Evolutionary conservation across 2,888 invertebrate genomes (phyloP).

Genomic region (Magallana nippona): DNA sequence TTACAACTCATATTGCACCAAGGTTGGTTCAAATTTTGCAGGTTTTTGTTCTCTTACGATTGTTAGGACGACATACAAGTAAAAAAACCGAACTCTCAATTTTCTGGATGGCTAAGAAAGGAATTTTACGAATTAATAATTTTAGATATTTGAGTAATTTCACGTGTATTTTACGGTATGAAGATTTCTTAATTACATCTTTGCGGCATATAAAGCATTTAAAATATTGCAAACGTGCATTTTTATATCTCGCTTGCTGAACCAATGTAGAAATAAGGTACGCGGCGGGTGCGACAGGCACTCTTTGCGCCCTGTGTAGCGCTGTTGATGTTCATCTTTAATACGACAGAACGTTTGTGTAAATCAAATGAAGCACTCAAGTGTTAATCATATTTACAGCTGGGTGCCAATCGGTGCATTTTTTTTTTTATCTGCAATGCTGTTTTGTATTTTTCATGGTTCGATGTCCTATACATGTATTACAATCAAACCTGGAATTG

Average conservation of each 20-base stretch:
- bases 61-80: neutral
- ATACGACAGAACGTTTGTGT: neutral
- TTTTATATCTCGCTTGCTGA: neutral
- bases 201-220: slow-evolving; percentile 13
- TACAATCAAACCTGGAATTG: neutral
- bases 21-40: neutral
- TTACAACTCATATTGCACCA: neutral
- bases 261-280: neutral
- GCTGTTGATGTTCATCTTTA: neutral
- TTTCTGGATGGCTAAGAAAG: slow-evolving; percentile 15
- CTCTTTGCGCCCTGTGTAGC: neutral
- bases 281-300: neutral
- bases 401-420: slow-evolving; percentile 12
- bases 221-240: slow-evolving; percentile 2
- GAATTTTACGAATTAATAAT: neutral
- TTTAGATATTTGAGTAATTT: neutral
- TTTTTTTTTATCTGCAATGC: neutral
- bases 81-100: neutral
- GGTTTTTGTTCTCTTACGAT: neutral
- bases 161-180: slow-evolving; percentile 17
- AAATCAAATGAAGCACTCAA: slow-evolving; percentile 11
- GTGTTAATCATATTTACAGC: slow-evolving; percentile 15
- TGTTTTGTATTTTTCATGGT: neutral
- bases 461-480: neutral
- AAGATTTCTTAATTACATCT: slow-evolving; percentile 15